Percentiles rank a stretch among this genome's conserved stretches.
Evolutionary conservation across 53 echinoderm and acorn worm genomes (phyloP).

Genomic region (Astropecten irregularis): DNA sequence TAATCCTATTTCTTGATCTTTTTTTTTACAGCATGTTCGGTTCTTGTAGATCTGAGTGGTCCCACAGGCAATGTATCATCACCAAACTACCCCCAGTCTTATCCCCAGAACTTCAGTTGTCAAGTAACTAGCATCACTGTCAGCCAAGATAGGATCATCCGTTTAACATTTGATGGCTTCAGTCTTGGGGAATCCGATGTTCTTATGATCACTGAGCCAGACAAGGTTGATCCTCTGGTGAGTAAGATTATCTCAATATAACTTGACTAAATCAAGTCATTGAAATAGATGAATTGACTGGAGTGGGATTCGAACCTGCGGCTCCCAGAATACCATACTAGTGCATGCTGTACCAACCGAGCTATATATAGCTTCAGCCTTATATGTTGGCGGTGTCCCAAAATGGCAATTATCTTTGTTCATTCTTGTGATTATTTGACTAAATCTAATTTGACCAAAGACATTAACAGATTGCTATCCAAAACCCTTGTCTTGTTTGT

Average conservation of each 20-base stretch:
- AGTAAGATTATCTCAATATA: too few species aligned
- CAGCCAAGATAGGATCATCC: conserved; percentile 26
- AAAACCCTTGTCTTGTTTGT: too few species aligned
- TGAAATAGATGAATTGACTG: too few species aligned
- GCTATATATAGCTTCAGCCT: too few species aligned
- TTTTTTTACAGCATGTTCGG: conserved; percentile 6
- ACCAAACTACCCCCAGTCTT: conserved; percentile 56
- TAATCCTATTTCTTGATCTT: too few species aligned
- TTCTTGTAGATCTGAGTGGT: background rate
- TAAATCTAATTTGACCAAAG: too few species aligned
- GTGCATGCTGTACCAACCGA: too few species aligned
- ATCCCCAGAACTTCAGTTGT: conserved; percentile 37
- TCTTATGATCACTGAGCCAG: conserved; percentile 31
- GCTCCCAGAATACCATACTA: too few species aligned
- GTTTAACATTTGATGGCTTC: conserved; percentile 46
- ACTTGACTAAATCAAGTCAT: too few species aligned
- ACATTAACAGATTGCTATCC: too few species aligned
- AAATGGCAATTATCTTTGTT: background rate
- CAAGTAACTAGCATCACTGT: background rate
- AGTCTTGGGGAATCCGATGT: conserved; percentile 54
- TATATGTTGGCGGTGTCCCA: too few species aligned
- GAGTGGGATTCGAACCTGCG: too few species aligned
- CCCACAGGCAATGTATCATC: conserved; percentile 31
- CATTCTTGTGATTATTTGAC: background rate
- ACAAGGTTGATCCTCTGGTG: conserved; percentile 9